These are phyloP conservation scores for Clostera curtula DNA, from an alignment of 2,888 invertebrate genomes.

Conservation along the genomic window DNA sequence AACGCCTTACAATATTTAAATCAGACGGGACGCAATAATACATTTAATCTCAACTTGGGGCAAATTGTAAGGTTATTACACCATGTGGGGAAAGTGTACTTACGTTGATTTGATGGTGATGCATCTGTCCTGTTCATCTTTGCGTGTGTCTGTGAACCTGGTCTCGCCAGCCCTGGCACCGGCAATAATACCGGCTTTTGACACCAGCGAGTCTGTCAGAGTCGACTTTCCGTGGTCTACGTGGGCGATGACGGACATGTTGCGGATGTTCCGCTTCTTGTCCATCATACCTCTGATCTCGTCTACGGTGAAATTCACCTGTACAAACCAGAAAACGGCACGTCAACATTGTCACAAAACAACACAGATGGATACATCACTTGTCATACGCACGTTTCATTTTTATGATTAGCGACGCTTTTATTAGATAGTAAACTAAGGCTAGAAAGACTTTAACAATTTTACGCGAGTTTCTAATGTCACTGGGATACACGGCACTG, in stretches of 20 bases:
- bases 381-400: conserved; percentile 50
- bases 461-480: conserved; percentile 16
- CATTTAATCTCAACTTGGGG: conserved; percentile 4
- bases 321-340: conserved; percentile 51
- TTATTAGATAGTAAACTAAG: not conserved
- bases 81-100: conserved; percentile 66
- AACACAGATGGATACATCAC: conserved; percentile 42
- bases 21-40: conserved; percentile 8
- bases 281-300: conserved; percentile 99
- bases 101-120: conserved; percentile 99
- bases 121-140: conserved; percentile 99
- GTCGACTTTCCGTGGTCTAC: conserved; percentile 99
- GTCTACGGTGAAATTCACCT: conserved; percentile 99
- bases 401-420: conserved; percentile 10
- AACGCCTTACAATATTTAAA: not conserved
- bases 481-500: conserved; percentile 44
- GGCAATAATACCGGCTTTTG: conserved; percentile 99
- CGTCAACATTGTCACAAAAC: conserved; percentile 44
- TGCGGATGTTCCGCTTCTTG: conserved; percentile 99
- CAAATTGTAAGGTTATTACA: conserved; percentile 25
- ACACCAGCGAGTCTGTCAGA: conserved; percentile 98
- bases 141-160: conserved; percentile 98
- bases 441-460: conserved; percentile 4
- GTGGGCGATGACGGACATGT: conserved; percentile 99
- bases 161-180: conserved; percentile 99